Evolutionary conservation across 1,140 invertebrate genomes (phyloP).

Genomic region (Heterodera schachtii): DNA sequence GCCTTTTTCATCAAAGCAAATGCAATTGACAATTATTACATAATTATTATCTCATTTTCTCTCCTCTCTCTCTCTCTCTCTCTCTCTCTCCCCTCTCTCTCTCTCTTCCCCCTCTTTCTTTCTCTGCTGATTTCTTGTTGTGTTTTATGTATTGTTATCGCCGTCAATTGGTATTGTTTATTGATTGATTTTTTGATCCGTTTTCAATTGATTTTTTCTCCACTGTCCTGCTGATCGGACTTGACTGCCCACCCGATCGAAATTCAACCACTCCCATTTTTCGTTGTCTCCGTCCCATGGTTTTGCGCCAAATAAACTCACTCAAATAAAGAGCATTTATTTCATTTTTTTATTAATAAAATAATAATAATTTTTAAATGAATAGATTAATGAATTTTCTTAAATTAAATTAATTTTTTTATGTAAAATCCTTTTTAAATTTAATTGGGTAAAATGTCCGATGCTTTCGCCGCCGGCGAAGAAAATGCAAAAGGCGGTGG

Average conservation of each 20-base stretch:
- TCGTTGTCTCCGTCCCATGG: not conserved
- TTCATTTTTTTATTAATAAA: not conserved
- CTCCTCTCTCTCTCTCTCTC: too few relatives aligned
- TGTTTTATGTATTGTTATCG: not conserved
- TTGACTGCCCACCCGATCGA: not conserved
- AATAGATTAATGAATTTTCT: conserved; percentile 3
- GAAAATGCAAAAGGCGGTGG: not conserved
- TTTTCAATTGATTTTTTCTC: not conserved
- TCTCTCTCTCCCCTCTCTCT: not conserved
- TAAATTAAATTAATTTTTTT: conserved; percentile 7
- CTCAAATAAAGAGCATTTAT: conserved; percentile 2
- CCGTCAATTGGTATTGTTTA: not conserved
- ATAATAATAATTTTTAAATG: not conserved
- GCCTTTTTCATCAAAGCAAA: too few relatives aligned
- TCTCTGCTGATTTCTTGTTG: not conserved
- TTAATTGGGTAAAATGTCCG: not conserved
- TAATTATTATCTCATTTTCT: too few relatives aligned
- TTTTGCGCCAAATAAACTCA: not conserved
- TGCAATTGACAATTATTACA: too few relatives aligned
- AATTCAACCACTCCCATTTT: not conserved
- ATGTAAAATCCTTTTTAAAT: not conserved
- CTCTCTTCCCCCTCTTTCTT: too few relatives aligned
- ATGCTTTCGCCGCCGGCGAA: not conserved
- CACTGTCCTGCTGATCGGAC: not conserved
- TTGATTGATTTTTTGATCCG: not conserved